Percentiles rank a stretch among this genome's conserved stretches.
These are phyloP conservation scores for Columba livia DNA, from an alignment of 2,113 vertebrate genomes.

Conservation along the genomic window DNA sequence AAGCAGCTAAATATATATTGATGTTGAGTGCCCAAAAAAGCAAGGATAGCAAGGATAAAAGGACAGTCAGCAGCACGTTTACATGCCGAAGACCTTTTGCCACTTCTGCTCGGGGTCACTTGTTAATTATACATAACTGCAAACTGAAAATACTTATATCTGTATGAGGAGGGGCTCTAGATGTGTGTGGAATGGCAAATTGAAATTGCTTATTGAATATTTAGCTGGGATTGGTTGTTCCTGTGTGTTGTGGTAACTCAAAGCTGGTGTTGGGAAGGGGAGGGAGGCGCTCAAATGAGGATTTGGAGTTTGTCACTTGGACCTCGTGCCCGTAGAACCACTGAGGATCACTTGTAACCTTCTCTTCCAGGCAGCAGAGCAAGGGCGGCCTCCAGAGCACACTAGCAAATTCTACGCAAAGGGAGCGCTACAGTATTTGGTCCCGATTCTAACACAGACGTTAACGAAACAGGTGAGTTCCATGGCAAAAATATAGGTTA, in stretches of 20 bases:
- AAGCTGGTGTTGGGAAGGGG: background rate
- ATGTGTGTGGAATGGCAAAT: fast-evolving
- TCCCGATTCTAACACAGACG: slow-evolving; percentile 96
- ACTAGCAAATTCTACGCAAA: slow-evolving; percentile 99
- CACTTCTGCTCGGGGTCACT: background rate
- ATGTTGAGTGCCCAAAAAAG: background rate
- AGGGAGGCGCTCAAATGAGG: background rate
- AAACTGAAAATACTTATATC: background rate
- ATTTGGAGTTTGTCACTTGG: fast-evolving
- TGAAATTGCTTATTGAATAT: too few species aligned
- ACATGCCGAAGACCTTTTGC: background rate
- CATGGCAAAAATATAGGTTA: too few species aligned
- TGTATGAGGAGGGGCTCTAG: background rate
- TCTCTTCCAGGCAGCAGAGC: slow-evolving; percentile 88
- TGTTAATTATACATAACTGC: background rate
- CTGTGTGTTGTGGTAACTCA: background rate
- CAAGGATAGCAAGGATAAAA: background rate
- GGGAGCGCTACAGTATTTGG: slow-evolving; percentile 95
- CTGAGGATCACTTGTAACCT: background rate
- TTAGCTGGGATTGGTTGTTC: background rate
- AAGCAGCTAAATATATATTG: slow-evolving; percentile 5
- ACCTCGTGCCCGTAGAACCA: fast-evolving
- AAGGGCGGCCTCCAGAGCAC: slow-evolving; percentile 96
- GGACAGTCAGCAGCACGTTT: background rate
- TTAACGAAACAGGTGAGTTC: slow-evolving; percentile 92